phyloP scores from a whole-genome alignment of 2,888 invertebrate species.

The Netelia virgata region DNA sequence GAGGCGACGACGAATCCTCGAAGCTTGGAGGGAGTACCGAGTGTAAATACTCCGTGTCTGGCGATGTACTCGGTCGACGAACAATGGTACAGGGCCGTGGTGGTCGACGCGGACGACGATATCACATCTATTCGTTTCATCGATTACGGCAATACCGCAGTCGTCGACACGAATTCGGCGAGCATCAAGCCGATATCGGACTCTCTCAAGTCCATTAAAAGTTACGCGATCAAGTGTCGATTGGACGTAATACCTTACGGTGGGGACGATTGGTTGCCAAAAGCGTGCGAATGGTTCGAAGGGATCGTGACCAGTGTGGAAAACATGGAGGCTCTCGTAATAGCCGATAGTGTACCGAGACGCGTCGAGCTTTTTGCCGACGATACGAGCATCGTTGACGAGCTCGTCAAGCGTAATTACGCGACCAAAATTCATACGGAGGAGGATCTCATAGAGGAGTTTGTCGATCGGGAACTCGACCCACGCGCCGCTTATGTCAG shows the following conservation, averaged over 20 bases:
- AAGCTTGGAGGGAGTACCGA: constrained; percentile 86
- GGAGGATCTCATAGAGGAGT: constrained; percentile 77
- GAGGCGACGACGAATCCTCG: constrained; percentile 86
- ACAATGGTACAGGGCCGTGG: constrained; percentile 96
- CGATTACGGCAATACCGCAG: constrained; percentile 93
- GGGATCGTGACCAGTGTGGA: constrained; percentile 70
- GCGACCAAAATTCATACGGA: constrained; percentile 74
- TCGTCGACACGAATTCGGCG: constrained; percentile 88
- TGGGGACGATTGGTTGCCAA: constrained; percentile 89
- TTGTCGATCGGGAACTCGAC: constrained; percentile 82
- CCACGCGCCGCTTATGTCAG: constrained; percentile 88
- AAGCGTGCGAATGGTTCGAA: constrained; percentile 87
- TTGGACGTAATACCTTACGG: constrained; percentile 89
- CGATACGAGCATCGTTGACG: constrained; percentile 77
- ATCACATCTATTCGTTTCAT: constrained; percentile 92
- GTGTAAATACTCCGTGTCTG: constrained; percentile 89
- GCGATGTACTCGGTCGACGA: constrained; percentile 94
- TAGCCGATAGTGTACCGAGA: constrained; percentile 80
- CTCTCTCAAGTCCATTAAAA: constrained; percentile 86
- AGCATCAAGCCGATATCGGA: constrained; percentile 88
- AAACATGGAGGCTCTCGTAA: constrained; percentile 74
- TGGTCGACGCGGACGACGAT: constrained; percentile 92
- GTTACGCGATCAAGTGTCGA: constrained; percentile 88
- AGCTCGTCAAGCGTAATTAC: constrained; percentile 75
- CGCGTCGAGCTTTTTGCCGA: constrained; percentile 84